phyloP scores from a whole-genome alignment of 2,797 vertebrate species.

The Protonibea diacanthus region DNA sequence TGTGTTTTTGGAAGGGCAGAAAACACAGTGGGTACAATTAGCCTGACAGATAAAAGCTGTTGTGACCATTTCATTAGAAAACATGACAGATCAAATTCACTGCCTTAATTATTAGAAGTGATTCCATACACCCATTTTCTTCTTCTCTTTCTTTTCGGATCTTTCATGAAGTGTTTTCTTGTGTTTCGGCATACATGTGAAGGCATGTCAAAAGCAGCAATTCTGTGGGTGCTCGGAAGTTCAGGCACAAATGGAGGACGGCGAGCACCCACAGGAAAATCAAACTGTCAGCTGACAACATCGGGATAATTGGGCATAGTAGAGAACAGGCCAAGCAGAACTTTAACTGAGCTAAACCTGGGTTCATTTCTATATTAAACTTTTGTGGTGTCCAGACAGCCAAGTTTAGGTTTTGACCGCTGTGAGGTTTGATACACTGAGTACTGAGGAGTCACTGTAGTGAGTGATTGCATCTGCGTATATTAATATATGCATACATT shows the following conservation, averaged over 20 bases:
- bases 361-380: neutral
- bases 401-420: neutral
- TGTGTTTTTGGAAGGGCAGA: neutral
- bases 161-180: neutral
- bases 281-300: neutral
- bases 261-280: neutral
- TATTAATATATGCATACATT: neutral
- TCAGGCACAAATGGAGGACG: neutral
- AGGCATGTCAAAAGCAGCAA: no score
- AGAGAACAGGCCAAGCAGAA: neutral
- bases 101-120: no score
- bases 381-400: neutral
- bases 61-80: neutral
- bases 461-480: no score
- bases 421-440: neutral
- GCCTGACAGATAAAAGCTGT: neutral
- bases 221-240: neutral
- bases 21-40: no score
- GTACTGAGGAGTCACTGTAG: neutral
- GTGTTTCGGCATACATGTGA: neutral
- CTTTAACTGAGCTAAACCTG: neutral
- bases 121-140: neutral
- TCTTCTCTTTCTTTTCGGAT: neutral
- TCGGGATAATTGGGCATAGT: neutral
- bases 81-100: neutral